phyloP scores from a whole-genome alignment of 2,113 vertebrate species.

The Pterophyllum scalare region DNA sequence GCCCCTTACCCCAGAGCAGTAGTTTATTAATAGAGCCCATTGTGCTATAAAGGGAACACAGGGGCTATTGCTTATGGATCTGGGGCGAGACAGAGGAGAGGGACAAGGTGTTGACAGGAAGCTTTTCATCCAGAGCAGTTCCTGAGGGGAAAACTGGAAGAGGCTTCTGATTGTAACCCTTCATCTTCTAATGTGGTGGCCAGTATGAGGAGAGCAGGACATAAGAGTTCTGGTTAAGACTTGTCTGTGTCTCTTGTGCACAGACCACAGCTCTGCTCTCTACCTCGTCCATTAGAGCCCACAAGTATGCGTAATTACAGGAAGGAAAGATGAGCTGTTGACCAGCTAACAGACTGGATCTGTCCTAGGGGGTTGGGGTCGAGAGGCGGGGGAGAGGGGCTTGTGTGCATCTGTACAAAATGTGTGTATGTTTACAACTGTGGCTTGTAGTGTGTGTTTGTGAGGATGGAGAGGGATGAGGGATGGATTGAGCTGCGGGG shows the following conservation, averaged over 20 bases:
- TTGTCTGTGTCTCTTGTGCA: conserved; percentile 65
- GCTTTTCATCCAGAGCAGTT: conserved; percentile 57
- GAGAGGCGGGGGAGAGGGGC: neutral
- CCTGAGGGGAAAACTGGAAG: conserved; percentile 51
- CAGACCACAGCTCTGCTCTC: conserved; percentile 69
- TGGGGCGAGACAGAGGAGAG: conserved; percentile 41
- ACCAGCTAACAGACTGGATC: conserved; percentile 70
- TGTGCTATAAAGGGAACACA: conserved; percentile 71
- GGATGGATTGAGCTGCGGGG: conserved; percentile 57
- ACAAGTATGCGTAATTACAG: conserved; percentile 81
- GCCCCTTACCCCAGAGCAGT: conserved; percentile 36
- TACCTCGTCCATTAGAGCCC: conserved; percentile 75
- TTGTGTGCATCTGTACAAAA: conserved; percentile 18
- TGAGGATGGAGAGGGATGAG: conserved; percentile 45
- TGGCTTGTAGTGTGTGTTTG: conserved; percentile 52
- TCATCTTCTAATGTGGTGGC: conserved; percentile 62
- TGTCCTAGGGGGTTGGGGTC: conserved; percentile 45
- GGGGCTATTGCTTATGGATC: conserved; percentile 47
- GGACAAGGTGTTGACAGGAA: conserved; percentile 71
- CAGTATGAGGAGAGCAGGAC: conserved; percentile 63
- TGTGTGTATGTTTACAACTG: conserved; percentile 60
- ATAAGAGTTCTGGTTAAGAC: conserved; percentile 59
- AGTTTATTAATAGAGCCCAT: conserved; percentile 72
- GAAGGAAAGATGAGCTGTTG: conserved; percentile 79
- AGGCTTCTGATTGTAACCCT: conserved; percentile 71